Evolutionary conservation across 2,797 vertebrate genomes (phyloP).

Genomic region (Eutrigla gurnardus): DNA sequence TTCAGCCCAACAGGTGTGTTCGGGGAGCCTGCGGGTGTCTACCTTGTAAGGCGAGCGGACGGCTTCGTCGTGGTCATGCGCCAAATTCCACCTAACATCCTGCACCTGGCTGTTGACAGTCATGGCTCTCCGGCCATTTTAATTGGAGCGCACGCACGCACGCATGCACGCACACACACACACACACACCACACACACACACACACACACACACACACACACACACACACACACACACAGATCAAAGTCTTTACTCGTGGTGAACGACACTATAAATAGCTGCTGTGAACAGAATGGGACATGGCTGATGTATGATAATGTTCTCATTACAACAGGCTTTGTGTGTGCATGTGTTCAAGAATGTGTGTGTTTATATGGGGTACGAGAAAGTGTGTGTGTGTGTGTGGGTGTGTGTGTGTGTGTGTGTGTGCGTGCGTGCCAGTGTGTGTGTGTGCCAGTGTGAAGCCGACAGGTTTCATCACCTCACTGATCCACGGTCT

Average conservation of each 20-base stretch:
- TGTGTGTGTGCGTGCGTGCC: slow-evolving; percentile 4
- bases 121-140: slow-evolving; percentile 62
- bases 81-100: slow-evolving; percentile 60
- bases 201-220: slow-evolving; percentile 20
- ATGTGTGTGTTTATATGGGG: slow-evolving; percentile 32
- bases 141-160: slow-evolving; percentile 34
- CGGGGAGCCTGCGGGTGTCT: slow-evolving; percentile 17
- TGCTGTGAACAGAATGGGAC: slow-evolving; percentile 15
- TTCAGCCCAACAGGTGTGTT: slow-evolving; percentile 3
- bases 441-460: slow-evolving; percentile 38
- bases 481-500: slow-evolving; percentile 57
- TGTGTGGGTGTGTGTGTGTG: slow-evolving; percentile 9
- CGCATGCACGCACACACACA: slow-evolving; percentile 32
- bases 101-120: slow-evolving; percentile 73
- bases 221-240: slow-evolving; percentile 23
- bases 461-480: slow-evolving; percentile 75
- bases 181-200: slow-evolving; percentile 25
- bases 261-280: slow-evolving; percentile 62
- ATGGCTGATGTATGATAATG: slow-evolving; percentile 41
- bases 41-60: slow-evolving; percentile 40
- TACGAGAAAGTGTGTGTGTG: slow-evolving; percentile 15
- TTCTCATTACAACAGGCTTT: slow-evolving; percentile 60
- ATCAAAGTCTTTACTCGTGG: slow-evolving; percentile 40
- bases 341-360: slow-evolving; percentile 33
- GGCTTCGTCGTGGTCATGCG: slow-evolving; percentile 51